Evolutionary conservation across 2,888 invertebrate species (phyloP).

Genomic region (Osmoderma eremita): DNA sequence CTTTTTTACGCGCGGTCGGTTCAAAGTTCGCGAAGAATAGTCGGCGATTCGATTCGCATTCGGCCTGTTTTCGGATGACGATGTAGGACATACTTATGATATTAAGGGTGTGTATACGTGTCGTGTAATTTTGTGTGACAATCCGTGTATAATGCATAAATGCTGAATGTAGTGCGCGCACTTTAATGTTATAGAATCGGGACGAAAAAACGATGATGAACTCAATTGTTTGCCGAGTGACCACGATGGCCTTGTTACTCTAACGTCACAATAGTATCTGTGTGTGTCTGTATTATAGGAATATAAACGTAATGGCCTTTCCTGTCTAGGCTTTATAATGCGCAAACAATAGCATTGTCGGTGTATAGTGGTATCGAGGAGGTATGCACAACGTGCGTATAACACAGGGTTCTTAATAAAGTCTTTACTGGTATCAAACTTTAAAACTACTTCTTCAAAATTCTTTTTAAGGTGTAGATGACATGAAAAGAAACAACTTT

Average conservation of each 20-base stretch:
- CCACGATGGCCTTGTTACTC: slow-evolving; percentile 15
- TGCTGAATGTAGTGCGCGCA: background rate
- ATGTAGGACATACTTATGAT: background rate
- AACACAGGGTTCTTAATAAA: slow-evolving; percentile 1
- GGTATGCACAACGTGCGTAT: background rate
- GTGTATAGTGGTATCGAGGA: slow-evolving; percentile 6
- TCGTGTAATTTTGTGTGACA: background rate
- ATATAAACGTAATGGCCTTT: slow-evolving; percentile 2
- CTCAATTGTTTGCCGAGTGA: slow-evolving; percentile 27
- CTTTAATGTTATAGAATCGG: background rate
- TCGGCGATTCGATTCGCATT: background rate
- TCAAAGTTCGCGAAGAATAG: slow-evolving; percentile 11
- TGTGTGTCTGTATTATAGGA: background rate
- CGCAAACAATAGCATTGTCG: background rate
- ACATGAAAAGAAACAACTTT: too few species aligned
- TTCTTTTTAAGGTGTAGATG: too few species aligned
- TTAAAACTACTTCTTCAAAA: too few species aligned
- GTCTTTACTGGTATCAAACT: too few species aligned
- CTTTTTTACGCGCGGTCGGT: slow-evolving; percentile 25
- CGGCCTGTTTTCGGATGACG: background rate
- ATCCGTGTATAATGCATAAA: background rate
- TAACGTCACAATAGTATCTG: slow-evolving; percentile 11
- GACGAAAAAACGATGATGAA: slow-evolving; percentile 12
- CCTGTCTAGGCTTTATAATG: background rate
- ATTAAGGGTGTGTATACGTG: background rate